Evolutionary conservation across 2,888 invertebrate genomes (phyloP), one percentile per base, ranked within the genome.

Genomic region (Alviniconcha strummeri): DNA sequence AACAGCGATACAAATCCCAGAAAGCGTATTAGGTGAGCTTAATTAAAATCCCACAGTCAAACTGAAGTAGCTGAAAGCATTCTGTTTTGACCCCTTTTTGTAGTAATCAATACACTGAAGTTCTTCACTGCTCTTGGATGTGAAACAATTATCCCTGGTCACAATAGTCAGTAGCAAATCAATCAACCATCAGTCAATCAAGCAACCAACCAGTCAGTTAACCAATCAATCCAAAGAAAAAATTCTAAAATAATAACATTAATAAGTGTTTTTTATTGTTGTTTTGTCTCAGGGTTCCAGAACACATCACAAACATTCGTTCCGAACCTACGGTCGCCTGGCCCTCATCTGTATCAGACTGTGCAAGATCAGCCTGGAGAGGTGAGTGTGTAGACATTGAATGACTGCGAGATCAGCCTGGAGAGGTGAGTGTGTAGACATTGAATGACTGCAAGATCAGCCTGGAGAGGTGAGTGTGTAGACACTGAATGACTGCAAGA

Each of bases 331-430:
- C 78, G 88, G 84, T 17, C 87, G 87, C 72, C 84, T 91, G 56
- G 86, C 88, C 8, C 67, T 90, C 52, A 87, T 90, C 55, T 90
- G 90, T 83, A 84, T 88, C 54, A 84, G 89, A 54, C 87, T 90
- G 17, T 91, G 90, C 84, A 89, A 89, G 84, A 86, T 89, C 78
- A 91, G 90, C 78, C 87, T 88, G 15, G 86, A 91, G 85, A 90
- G 89, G 91, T 91, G 84, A 81, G 89, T 86, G 13, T 55, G 9
- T n/a, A 36, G 36, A 36, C 36, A 36, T 36, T 36, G 36, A 36
- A 36, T 36, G 36, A 36, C 36, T 91, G 90, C 84, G 88, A 89
- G 84, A 86, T 89, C 78, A 91, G 90, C 78, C 87, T 88, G 15
- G 86, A 91, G 85, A 90, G 89, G 91, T 91, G 84, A 81, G 89